Evolutionary conservation across 2,888 invertebrate genomes (phyloP).

Genomic region (Limenitis camilla): DNA sequence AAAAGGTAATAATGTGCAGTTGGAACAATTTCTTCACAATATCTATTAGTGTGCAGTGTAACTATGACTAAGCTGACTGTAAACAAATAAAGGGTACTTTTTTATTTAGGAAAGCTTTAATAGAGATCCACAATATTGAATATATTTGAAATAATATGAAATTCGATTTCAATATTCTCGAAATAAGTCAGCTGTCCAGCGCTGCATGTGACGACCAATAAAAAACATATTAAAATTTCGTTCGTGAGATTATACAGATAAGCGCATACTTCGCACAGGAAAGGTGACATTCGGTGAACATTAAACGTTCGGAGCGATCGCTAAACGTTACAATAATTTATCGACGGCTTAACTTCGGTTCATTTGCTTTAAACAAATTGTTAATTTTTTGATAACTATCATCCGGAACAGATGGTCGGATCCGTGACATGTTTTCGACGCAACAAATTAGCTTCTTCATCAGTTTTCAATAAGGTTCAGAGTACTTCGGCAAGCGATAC

Average conservation of each 20-base stretch:
- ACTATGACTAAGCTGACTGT: no score
- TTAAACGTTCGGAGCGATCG: constrained; percentile 55
- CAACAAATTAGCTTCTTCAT: constrained; percentile 27
- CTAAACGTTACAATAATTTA: constrained; percentile 67
- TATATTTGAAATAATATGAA: constrained; percentile 10
- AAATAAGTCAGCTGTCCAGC: constrained; percentile 41
- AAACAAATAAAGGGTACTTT: no score
- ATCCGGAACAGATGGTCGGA: constrained; percentile 66
- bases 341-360: constrained; percentile 63
- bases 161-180: constrained; percentile 6
- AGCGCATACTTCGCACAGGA: constrained; percentile 51
- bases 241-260: constrained; percentile 55
- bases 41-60: no score
- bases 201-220: constrained; percentile 33
- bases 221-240: constrained; percentile 52
- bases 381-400: constrained; percentile 74
- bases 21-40: no score
- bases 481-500: constrained; percentile 14
- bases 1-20: no score
- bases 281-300: constrained; percentile 71
- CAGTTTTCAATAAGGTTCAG: constrained; percentile 16
- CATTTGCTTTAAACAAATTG: constrained; percentile 75
- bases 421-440: constrained; percentile 26
- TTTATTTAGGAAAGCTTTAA: no score
- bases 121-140: background rate